Evolutionary conservation across 92 coral and sea anemone species (phyloP), one percentile per base, ranked within the genome.

Genomic region (Ricordea florida): DNA sequence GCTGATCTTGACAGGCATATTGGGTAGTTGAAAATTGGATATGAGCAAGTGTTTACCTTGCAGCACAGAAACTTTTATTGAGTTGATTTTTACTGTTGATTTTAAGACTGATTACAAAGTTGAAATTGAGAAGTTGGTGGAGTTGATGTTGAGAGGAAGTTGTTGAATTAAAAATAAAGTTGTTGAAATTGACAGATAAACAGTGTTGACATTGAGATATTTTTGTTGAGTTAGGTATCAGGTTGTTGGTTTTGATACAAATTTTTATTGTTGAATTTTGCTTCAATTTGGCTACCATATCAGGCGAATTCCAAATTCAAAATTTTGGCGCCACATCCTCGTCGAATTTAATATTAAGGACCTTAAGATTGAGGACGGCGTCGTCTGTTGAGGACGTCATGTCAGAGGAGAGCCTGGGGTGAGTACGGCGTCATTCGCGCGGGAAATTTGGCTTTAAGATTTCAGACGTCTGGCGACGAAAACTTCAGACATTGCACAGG

Each of bases 161-260:
- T 1, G 62, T 56, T 30, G 62, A 56, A 30, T 56, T 56, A 56
- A 27, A 56, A 27, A 53, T 27, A 56, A 56, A 56, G 62, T 56
- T 56, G 62, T 56, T 30, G 62, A 56, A 27, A 22, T 56, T 56
- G 62, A 56, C n/a, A n/a, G n/a, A n/a, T n/a, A 45, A 45, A 45
- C 15, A 45, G 52, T 45, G 52, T 45, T 45, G 52, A 45, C 52
- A 27, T 45, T 45, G 52, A 45, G 21, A 45, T 45, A 45, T 6
- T 17, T 45, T 45, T 45, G 52, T 45, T 45, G 52, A 45, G 41
- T 18, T 36, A 17, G 52, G 52, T 45, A n/a, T n/a, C n/a, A n/a
- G n/a, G n/a, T n/a, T n/a, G n/a, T n/a, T n/a, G n/a, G n/a, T n/a
- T n/a, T n/a, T n/a, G n/a, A n/a, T n/a, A 45, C 21, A 27, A 45